These are phyloP conservation scores for Neodiprion pinetum DNA, from an alignment of 1,140 invertebrate species.

Conservation along the genomic window DNA sequence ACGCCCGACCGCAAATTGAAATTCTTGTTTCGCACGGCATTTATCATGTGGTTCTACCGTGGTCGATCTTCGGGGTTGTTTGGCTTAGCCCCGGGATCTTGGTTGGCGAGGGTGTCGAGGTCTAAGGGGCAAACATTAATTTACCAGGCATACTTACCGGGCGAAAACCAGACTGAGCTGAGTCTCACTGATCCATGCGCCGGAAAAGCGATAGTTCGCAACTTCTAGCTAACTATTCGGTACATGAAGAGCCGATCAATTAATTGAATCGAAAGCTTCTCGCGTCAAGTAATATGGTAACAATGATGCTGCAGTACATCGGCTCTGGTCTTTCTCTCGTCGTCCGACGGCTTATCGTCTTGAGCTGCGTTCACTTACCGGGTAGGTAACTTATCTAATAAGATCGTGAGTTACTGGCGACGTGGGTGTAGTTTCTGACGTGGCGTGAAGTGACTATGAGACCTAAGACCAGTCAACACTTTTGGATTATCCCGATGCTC, in stretches of 20 bases:
- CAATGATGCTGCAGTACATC: neutral
- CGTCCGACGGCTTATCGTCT: neutral
- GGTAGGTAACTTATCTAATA: slow-evolving; percentile 33
- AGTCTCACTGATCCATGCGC: too few relatives aligned
- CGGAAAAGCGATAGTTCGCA: too few relatives aligned
- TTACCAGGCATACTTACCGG: neutral
- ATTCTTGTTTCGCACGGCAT: slow-evolving; percentile 44
- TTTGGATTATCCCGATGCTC: slow-evolving; percentile 12
- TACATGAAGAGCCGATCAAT: neutral
- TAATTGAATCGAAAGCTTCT: neutral
- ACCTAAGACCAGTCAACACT: slow-evolving; percentile 9
- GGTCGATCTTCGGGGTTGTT: slow-evolving; percentile 31
- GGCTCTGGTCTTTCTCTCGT: neutral
- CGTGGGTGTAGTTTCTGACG: neutral
- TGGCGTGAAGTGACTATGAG: neutral
- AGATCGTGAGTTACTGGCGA: slow-evolving; percentile 19
- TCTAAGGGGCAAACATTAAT: slow-evolving; percentile 1
- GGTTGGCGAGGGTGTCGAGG: neutral
- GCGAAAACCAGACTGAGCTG: neutral
- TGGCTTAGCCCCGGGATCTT: slow-evolving; percentile 2
- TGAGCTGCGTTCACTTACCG: neutral
- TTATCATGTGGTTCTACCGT: slow-evolving; percentile 36
- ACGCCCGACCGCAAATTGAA: slow-evolving; percentile 42
- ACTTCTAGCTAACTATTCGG: neutral
- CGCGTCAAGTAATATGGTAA: neutral